Conservation (phyloP, 2,113 vertebrate genomes). For the Hippopotamus amphibius region DNA sequence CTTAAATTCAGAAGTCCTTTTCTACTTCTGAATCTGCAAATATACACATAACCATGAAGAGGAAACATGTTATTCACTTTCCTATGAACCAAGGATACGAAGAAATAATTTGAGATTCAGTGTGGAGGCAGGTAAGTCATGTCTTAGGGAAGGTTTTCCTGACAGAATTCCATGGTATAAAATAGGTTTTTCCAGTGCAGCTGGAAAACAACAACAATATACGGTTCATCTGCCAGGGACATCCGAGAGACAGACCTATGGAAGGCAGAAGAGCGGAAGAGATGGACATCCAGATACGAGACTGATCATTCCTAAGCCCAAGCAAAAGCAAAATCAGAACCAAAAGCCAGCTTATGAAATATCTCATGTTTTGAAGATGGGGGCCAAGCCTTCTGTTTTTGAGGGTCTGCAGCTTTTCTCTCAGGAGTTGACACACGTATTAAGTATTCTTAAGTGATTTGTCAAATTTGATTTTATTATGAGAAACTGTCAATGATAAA, state of each 20-base stretch:
- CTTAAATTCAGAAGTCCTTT: constrained; percentile 36
- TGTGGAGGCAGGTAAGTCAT: constrained; percentile 25
- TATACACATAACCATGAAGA: constrained; percentile 11
- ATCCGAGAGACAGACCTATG: neutral
- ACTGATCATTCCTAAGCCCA: neutral
- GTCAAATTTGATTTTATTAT: neutral
- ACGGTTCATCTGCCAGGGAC: neutral
- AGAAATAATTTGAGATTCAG: constrained; percentile 36
- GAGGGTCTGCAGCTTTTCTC: neutral
- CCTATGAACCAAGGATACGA: constrained; percentile 35
- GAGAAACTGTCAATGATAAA: neutral
- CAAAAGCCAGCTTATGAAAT: neutral
- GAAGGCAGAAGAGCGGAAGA: neutral
- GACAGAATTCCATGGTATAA: constrained; percentile 37
- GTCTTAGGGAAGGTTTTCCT: constrained; percentile 41
- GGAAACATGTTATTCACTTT: constrained; percentile 18
- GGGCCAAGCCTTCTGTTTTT: neutral
- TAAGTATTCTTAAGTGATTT: neutral
- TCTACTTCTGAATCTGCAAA: neutral
- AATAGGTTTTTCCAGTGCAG: neutral
- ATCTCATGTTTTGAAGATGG: neutral
- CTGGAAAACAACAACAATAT: neutral
- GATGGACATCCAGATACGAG: neutral
- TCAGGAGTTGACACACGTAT: neutral
- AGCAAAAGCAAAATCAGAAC: neutral